Percentiles rank a stretch among this genome's conserved stretches.
phyloP scores from a whole-genome alignment of 1,140 invertebrate genomes.

The Chelonus insularis region DNA sequence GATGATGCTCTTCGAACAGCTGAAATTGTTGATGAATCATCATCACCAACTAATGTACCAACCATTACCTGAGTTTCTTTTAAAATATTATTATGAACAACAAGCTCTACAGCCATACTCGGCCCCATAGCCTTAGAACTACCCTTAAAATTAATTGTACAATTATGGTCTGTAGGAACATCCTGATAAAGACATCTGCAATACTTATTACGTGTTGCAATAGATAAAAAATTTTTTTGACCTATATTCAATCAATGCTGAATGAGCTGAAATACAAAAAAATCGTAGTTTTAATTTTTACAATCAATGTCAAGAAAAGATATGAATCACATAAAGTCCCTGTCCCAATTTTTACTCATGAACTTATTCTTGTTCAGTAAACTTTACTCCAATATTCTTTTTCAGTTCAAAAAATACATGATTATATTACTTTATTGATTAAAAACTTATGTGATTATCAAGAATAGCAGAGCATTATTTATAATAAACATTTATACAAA shows the following conservation, averaged over 20 bases:
- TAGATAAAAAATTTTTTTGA: slow-evolving; percentile 14
- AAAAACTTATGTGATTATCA: no score
- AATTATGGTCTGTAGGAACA: slow-evolving; percentile 15
- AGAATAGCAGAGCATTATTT: no score
- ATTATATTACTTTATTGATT: no score
- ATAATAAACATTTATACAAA: no score
- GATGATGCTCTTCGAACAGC: slow-evolving; percentile 24
- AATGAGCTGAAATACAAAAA: neutral
- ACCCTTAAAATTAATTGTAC: slow-evolving; percentile 17
- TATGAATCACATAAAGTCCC: no score
- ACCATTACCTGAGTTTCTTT: slow-evolving; percentile 23
- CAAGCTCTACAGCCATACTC: slow-evolving; percentile 27
- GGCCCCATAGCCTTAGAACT: slow-evolving; percentile 29
- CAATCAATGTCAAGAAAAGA: no score
- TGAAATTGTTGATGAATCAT: slow-evolving; percentile 30
- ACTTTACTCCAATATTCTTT: no score
- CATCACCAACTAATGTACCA: slow-evolving; percentile 25
- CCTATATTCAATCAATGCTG: slow-evolving; percentile 10
- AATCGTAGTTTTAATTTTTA: no score
- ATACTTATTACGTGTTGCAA: slow-evolving; percentile 3
- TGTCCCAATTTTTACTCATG: no score
- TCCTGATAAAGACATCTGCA: neutral
- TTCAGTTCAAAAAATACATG: no score
- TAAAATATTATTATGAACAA: slow-evolving; percentile 26
- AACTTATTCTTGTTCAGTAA: no score